Evolutionary conservation across 2,888 invertebrate species (phyloP).

Genomic region (Diogma glabrata): DNA sequence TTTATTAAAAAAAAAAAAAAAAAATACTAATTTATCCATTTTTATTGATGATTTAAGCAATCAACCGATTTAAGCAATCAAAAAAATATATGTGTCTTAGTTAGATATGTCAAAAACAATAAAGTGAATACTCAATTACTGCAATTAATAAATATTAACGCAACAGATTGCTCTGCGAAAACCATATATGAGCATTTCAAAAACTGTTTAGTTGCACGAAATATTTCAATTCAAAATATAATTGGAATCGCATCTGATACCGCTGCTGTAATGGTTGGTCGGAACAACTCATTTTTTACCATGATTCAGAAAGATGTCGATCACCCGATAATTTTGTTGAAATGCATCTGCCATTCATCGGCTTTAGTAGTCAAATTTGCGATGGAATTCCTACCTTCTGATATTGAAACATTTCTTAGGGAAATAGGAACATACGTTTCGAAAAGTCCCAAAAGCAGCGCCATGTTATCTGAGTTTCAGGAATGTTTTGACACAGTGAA

Average conservation of each 20-base stretch:
- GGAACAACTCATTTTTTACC: background rate
- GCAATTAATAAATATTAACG: background rate
- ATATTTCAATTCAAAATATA: background rate
- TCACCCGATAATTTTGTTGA: background rate
- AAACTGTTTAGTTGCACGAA: background rate
- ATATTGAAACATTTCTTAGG: background rate
- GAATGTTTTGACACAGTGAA: background rate
- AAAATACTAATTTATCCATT: background rate
- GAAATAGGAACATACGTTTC: background rate
- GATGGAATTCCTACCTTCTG: background rate
- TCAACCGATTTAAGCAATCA: background rate
- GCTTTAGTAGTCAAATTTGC: background rate
- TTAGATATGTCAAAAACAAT: background rate
- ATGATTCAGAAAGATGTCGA: background rate
- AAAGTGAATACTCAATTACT: background rate
- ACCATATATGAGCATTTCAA: background rate
- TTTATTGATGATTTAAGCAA: background rate
- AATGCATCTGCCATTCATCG: background rate
- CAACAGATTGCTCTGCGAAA: background rate
- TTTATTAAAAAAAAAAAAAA: too few relatives aligned
- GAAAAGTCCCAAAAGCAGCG: background rate
- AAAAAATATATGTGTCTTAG: background rate
- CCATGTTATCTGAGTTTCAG: background rate
- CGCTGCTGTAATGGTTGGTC: background rate
- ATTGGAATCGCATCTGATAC: background rate